These are phyloP conservation scores for Eumacrocentrus americanus DNA, from an alignment of 2,888 invertebrate genomes.

Conservation along the genomic window DNA sequence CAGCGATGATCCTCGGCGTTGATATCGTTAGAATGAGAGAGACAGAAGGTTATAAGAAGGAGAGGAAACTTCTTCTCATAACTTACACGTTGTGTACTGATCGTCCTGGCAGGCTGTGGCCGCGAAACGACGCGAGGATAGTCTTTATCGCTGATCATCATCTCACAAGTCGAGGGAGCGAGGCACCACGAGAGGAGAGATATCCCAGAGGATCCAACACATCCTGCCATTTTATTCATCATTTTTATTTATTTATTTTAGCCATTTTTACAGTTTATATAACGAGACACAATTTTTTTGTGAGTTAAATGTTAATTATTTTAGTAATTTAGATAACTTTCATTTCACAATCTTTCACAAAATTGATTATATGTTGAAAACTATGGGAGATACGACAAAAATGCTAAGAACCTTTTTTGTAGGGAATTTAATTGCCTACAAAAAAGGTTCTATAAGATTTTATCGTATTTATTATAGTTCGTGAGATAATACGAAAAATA, in stretches of 20 bases:
- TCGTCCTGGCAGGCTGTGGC: constrained; percentile 40
- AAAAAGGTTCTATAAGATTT: no score
- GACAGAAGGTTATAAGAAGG: constrained; percentile 13
- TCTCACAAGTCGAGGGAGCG: constrained; percentile 12
- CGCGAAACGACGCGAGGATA: constrained; percentile 45
- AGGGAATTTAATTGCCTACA: no score
- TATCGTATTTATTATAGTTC: no score
- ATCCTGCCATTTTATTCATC: constrained; percentile 16
- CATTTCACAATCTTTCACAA: no score
- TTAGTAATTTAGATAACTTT: no score
- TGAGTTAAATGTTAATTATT: no score
- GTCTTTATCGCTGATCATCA: constrained; percentile 31
- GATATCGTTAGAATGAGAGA: constrained; percentile 18
- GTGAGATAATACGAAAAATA: no score
- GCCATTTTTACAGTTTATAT: background rate
- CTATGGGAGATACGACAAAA: no score
- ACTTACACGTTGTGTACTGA: constrained; percentile 40
- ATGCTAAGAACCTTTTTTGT: no score
- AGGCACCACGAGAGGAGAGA: background rate
- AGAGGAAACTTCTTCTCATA: constrained; percentile 27
- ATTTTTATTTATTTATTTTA: background rate
- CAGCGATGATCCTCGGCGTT: constrained; percentile 20
- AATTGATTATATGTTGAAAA: no score
- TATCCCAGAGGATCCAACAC: constrained; percentile 16
- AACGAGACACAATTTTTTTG: no score